phyloP scores from a whole-genome alignment of 2,888 invertebrate genomes.

The Operophtera brumata region DNA sequence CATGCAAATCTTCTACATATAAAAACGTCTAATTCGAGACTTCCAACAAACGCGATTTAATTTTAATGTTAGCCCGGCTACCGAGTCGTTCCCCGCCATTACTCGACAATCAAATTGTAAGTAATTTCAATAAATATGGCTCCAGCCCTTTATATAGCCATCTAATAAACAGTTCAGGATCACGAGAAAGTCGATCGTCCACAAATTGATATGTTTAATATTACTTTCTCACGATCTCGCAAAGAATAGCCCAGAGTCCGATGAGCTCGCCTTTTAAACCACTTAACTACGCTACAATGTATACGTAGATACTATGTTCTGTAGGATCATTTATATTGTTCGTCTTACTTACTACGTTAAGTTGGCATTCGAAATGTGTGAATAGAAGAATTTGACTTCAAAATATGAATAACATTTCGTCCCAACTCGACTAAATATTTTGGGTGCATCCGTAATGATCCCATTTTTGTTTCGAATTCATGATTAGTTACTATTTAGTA shows the following conservation, averaged over 20 bases:
- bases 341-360: too few relatives aligned
- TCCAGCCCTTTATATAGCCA: constrained; percentile 66
- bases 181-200: constrained; percentile 76
- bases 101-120: constrained; percentile 76
- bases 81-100: constrained; percentile 59
- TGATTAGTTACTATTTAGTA: too few relatives aligned
- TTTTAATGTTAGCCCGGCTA: constrained; percentile 66
- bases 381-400: too few relatives aligned
- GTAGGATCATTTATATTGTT: too few relatives aligned
- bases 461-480: too few relatives aligned
- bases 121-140: constrained; percentile 80
- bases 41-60: constrained; percentile 66
- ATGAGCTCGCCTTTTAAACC: not conserved
- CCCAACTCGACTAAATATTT: too few relatives aligned
- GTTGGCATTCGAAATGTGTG: too few relatives aligned
- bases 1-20: constrained; percentile 46
- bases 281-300: constrained; percentile 2
- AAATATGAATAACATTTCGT: too few relatives aligned
- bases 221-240: constrained; percentile 76
- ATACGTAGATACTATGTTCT: not conserved
- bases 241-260: constrained; percentile 17
- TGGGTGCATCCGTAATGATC: too few relatives aligned
- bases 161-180: constrained; percentile 76
- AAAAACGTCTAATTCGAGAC: constrained; percentile 68
- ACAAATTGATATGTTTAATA: constrained; percentile 79